A percentile compares a stretch with the other conserved stretches of the same genome.
Conservation (phyloP, 2,113 vertebrate species). For the human region GRCh38 chr12:117820501-117821000, state of each 20-base stretch:
- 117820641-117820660: background rate
- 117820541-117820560: conserved; percentile 63
- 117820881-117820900: background rate
- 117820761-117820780: background rate
- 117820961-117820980: background rate
- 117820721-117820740: background rate
- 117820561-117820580: background rate
- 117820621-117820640: background rate
- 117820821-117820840: background rate
- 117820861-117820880: background rate
- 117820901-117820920: background rate
- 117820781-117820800: background rate
- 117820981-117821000: background rate
- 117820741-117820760: background rate
- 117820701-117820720: background rate
- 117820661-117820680: background rate
- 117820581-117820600: conserved; percentile 5
- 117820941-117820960: background rate
- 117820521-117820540: conserved; percentile 72
- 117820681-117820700: background rate
- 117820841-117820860: background rate
- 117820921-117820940: rapidly evolving
- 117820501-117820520: conserved; percentile 75
- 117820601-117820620: background rate
- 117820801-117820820: background rate